Evolutionary conservation across 2,797 vertebrate genomes (phyloP), one percentile per base, ranked within the genome.

Genomic region (Galago senegalensis): DNA sequence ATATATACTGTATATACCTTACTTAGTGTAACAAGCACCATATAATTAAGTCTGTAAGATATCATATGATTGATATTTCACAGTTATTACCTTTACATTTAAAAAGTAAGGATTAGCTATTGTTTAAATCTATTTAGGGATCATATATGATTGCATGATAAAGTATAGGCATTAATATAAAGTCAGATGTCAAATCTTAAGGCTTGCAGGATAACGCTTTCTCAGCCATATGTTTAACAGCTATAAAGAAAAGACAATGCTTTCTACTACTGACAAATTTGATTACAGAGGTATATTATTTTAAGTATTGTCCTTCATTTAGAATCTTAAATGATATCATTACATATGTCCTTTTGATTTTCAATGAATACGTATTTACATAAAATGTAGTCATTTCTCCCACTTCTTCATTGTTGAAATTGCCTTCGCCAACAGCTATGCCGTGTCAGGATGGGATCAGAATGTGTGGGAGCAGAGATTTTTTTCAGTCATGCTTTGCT

Each of bases 331-430:
- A 79, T 4, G n/a, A 80, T 63, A 93, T 95, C 65, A 83, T 93
- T 81, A 81, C 65, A 84, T 95, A 94, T 79, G 82, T 94, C 83
- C 88, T 94, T 96, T 92, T 87, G 75, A 67, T 96, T 96, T 97
- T 84, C 92, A 97, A 91, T 79, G 92, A 96, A 90, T 82, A 91
- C 56, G 87, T 95, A 96, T 96, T 94, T 95, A 96, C 91, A 97
- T 92, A 95, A 96, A 97, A 97, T 92, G 85, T 89, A 97, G 93
- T 94, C 72, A 58, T 97, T 95, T 96, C 97, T 96, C 97, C 98
- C 96, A 98, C 96, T 95, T 97, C 87, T 94, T 98, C 97, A 98
- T 97, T 98, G 97, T 94, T 98, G 97, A 97, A 97, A 97, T 95
- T 98, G 95, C 90, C 93, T 89, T 95, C 31, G 3, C 67, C 83